A percentile compares a stretch with the other conserved stretches of the same genome.
Evolutionary conservation across 1,140 invertebrate species (phyloP).

Genomic region (Microplitis demolitor): DNA sequence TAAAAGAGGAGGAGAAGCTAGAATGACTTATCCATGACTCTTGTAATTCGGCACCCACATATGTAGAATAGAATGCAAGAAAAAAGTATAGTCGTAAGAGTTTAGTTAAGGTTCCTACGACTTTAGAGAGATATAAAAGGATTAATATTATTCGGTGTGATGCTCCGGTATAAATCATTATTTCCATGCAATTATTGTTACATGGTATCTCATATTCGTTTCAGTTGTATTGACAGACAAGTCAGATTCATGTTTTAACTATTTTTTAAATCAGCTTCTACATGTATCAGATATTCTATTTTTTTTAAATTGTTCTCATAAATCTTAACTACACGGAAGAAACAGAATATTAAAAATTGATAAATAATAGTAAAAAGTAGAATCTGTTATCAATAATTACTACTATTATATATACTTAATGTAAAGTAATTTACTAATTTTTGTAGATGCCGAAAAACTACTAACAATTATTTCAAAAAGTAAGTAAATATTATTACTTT

Average conservation of each 20-base stretch:
- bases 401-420: too few species aligned
- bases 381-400: too few species aligned
- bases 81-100: not conserved
- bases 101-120: not conserved
- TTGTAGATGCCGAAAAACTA: too few species aligned
- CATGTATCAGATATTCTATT: too few species aligned
- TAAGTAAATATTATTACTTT: too few species aligned
- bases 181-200: not conserved
- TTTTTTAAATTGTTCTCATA: too few species aligned
- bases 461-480: too few species aligned
- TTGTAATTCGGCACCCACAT: slow-evolving; percentile 44
- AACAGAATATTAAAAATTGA: too few species aligned
- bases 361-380: too few species aligned
- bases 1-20: not conserved
- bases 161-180: too few species aligned
- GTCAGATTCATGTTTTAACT: not conserved
- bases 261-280: not conserved
- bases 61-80: not conserved
- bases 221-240: slow-evolving; percentile 1
- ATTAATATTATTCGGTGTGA: slow-evolving; percentile 4
- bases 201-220: not conserved
- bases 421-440: too few species aligned
- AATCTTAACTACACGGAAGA: too few species aligned
- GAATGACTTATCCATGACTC: slow-evolving; percentile 20
- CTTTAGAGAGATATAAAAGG: not conserved